Evolutionary conservation across 1,140 invertebrate genomes (phyloP).

Genomic region (Papilio helenus): DNA sequence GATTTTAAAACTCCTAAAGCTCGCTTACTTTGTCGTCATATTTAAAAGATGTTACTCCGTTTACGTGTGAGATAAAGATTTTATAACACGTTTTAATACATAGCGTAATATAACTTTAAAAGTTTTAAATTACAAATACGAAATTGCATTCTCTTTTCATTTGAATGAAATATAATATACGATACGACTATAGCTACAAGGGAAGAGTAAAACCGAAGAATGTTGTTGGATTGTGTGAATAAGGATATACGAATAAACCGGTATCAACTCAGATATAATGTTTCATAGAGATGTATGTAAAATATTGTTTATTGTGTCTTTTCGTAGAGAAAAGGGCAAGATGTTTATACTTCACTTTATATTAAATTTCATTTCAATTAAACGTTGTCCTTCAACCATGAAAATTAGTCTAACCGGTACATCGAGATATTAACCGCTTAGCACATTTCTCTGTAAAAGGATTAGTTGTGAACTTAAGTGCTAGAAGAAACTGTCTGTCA

Average conservation of each 20-base stretch:
- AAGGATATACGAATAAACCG: no score
- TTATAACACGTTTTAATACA: background rate
- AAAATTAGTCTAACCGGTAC: slow-evolving; percentile 22
- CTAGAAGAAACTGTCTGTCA: slow-evolving; percentile 41
- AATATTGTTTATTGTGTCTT: background rate
- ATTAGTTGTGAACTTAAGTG: slow-evolving; percentile 56
- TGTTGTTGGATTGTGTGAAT: no score
- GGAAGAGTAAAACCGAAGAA: no score
- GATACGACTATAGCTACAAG: no score
- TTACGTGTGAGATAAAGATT: background rate
- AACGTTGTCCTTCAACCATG: slow-evolving; percentile 5
- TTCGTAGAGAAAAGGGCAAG: background rate
- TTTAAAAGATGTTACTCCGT: background rate
- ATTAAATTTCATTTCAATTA: background rate
- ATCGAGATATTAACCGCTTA: slow-evolving; percentile 42
- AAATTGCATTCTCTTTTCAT: no score
- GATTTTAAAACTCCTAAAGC: slow-evolving; percentile 32
- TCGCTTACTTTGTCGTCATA: slow-evolving; percentile 9
- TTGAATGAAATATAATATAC: no score
- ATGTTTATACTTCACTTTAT: background rate
- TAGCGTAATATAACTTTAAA: background rate
- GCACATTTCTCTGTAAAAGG: slow-evolving; percentile 55
- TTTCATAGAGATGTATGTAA: no score
- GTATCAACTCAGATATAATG: no score
- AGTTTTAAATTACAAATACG: background rate